Conservation (phyloP, 2,113 vertebrate genomes). For the Mola mola region DNA sequence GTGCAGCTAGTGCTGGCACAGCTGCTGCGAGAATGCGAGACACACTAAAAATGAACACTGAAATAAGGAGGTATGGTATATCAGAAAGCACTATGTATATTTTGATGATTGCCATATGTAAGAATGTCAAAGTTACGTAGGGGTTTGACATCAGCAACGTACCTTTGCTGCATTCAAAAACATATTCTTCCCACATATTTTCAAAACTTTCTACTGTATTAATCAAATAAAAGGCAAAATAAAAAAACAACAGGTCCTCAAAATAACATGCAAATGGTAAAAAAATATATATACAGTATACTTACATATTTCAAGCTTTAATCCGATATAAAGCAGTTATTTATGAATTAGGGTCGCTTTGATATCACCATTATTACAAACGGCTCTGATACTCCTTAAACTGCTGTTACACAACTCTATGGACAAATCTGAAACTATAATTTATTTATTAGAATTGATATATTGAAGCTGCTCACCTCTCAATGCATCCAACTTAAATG, state of each 20-base stretch:
- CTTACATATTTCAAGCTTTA: not conserved
- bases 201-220: not conserved
- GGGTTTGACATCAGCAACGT: not conserved
- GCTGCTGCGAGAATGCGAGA: constrained; percentile 11
- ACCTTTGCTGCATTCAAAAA: not conserved
- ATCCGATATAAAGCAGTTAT: not conserved
- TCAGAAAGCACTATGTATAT: too few species aligned
- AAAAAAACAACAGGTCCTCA: not conserved
- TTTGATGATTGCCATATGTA: not conserved
- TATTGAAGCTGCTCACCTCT: too few species aligned
- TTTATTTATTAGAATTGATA: too few species aligned
- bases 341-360: not conserved
- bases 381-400: not conserved
- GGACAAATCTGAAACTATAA: too few species aligned
- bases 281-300: not conserved
- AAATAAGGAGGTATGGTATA: too few species aligned
- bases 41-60: not conserved
- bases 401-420: too few species aligned
- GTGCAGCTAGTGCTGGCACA: constrained; percentile 9
- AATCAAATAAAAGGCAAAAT: not conserved
- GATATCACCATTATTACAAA: too few species aligned
- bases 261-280: not conserved
- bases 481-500: too few species aligned
- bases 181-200: not conserved
- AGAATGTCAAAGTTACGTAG: not conserved